Percentiles rank a stretch among this genome's conserved stretches.
phyloP scores from a whole-genome alignment of 2,797 vertebrate genomes.

The Micropoecilia bifurca region DNA sequence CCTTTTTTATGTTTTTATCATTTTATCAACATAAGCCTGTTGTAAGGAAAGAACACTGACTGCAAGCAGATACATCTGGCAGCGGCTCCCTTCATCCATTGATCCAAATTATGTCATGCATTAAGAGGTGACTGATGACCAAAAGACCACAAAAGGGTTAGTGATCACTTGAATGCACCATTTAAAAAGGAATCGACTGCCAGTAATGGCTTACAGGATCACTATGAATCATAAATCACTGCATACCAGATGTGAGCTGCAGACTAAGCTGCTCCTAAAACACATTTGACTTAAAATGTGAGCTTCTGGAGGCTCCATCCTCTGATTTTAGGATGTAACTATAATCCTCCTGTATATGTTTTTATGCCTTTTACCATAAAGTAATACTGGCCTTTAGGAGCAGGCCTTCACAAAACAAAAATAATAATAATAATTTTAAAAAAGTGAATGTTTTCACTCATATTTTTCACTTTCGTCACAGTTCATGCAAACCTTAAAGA shows the following conservation, averaged over 20 bases:
- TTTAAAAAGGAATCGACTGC: constrained; percentile 11
- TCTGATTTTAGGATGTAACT: constrained; percentile 6
- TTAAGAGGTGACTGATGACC: constrained; percentile 8
- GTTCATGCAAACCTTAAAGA: neutral
- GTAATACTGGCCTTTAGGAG: neutral
- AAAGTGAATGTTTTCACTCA: no score
- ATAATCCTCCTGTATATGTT: constrained; percentile 13
- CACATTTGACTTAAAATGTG: constrained; percentile 12
- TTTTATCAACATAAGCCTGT: neutral
- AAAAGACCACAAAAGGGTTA: neutral
- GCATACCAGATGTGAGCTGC: constrained; percentile 16
- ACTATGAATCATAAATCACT: neutral
- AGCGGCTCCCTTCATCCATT: neutral
- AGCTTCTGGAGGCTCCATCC: constrained; percentile 5
- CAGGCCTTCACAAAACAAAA: no score
- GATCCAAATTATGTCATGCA: constrained; percentile 18
- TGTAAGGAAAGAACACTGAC: neutral
- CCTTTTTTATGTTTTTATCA: neutral
- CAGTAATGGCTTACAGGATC: constrained; percentile 8
- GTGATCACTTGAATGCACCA: constrained; percentile 19
- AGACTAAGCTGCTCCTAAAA: constrained; percentile 8
- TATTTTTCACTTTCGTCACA: neutral
- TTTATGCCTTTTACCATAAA: constrained; percentile 1
- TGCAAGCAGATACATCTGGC: neutral
- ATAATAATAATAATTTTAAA: neutral